These are phyloP conservation scores for Drosophila sordidapex DNA, from an alignment of 2,888 invertebrate species.

Conservation along the genomic window DNA sequence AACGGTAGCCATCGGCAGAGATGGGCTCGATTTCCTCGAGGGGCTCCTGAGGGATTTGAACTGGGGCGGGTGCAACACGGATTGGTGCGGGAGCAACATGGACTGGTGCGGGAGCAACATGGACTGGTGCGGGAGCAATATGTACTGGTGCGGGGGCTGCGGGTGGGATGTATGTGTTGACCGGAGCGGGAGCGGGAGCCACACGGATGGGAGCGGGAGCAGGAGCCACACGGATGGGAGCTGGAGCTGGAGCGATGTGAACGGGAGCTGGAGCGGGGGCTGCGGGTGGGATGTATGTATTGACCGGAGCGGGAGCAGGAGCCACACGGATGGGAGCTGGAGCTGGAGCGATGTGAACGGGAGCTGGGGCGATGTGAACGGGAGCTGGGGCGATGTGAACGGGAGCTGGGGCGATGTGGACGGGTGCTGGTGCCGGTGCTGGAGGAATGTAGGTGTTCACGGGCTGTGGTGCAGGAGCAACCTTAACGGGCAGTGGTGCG, in stretches of 20 bases:
- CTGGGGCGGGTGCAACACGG: constrained; percentile 37
- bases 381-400: constrained; percentile 18
- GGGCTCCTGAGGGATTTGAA: constrained; percentile 53
- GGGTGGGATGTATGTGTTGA: constrained; percentile 39
- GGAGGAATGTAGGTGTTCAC: constrained; percentile 51
- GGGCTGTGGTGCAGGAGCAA: constrained; percentile 33
- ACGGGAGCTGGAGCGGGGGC: not conserved
- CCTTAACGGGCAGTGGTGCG: constrained; percentile 24
- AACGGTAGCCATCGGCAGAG: constrained; percentile 77
- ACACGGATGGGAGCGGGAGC: constrained; percentile 16
- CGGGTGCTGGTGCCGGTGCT: constrained; percentile 50
- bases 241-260: constrained; percentile 17
- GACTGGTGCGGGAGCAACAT: constrained; percentile 35
- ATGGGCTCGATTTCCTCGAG: constrained; percentile 76
- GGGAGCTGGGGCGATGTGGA: constrained; percentile 32
- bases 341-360: constrained; percentile 29
- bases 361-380: constrained; percentile 35
- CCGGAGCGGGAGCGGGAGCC: constrained; percentile 42
- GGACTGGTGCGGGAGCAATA: constrained; percentile 4
- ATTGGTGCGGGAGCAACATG: constrained; percentile 35
- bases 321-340: constrained; percentile 21
- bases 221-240: constrained; percentile 33
- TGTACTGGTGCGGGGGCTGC: constrained; percentile 21
- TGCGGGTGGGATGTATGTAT: constrained; percentile 39
- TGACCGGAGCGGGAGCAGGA: constrained; percentile 38